phyloP scores from a whole-genome alignment of 2,888 invertebrate genomes.

The Tineola bisselliella region DNA sequence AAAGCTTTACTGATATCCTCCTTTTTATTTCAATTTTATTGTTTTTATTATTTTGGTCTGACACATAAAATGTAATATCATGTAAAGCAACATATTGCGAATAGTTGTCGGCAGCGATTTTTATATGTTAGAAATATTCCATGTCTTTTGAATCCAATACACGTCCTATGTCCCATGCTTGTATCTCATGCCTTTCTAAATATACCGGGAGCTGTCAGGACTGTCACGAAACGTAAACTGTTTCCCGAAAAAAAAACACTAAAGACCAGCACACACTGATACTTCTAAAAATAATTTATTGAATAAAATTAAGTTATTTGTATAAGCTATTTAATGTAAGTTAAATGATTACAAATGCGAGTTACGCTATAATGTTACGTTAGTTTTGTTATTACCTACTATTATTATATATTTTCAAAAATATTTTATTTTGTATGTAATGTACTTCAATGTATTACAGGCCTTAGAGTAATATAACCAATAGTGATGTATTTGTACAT shows the following conservation, averaged over 20 bases:
- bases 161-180: not conserved
- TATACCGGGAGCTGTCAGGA: not conserved
- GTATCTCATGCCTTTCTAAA: not conserved
- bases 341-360: no score
- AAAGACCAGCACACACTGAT: not conserved
- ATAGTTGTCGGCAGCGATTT: not conserved
- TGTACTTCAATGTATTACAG: not conserved
- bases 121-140: not conserved
- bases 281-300: not conserved
- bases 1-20: no score
- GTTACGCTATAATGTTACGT: no score
- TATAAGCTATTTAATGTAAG: no score
- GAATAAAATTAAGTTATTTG: no score
- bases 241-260: not conserved
- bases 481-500: slow-evolving; percentile 9
- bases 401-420: no score
- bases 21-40: no score
- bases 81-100: not conserved
- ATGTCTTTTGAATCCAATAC: not conserved
- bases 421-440: no score
- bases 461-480: not conserved
- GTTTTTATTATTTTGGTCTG: no score
- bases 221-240: slow-evolving; percentile 9
- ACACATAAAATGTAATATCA: not conserved
- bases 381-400: no score